Evolutionary conservation across 2,888 invertebrate species (phyloP), one percentile per base, ranked within the genome.

Genomic region (Campopleginae sp.): DNA sequence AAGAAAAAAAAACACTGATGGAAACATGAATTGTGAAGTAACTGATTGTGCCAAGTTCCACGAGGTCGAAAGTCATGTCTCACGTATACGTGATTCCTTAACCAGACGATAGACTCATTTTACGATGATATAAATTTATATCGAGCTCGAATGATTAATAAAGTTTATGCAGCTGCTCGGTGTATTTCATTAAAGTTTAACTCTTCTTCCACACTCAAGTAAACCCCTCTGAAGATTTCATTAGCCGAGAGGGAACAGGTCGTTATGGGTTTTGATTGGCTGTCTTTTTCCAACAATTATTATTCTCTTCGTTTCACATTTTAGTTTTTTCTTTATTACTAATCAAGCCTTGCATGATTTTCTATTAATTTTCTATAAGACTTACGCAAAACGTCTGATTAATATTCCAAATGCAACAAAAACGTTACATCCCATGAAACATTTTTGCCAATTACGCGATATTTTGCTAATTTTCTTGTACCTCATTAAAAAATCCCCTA

Each of bases 131-230:
- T 80, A 54, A 76, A 85, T 86, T 87, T 84, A 86, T 86, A 87
- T 78, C 82, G 82, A 85, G 77, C 82, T 82, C 77, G 79, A 84
- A 87, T 84, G 84, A 87, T 84, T 58, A 87, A 87, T 87, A 87
- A 87, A 87, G 80, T 86, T 87, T 87, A 85, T 86, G 77, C 82
- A 87, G 86, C 81, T 81, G 86, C 80, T 87, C 86, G 78, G 77
- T 74, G 87, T 87, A 84, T 84, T 84, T 87, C 84, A 86, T 87
- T 87, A 79, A 82, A 85, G 81, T 87, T 86, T 82, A 74, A 84
- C 81, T 80, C 63, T 86, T 78, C 75, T 63, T 78, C 82, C 63
- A 74, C 79, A 27, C 66, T 27, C 87, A 38, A 78, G 87, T 83
- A 80, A 85, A 80, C 75, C 65, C 58, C 74, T 81, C 51, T 70